Evolutionary conservation across 2,888 invertebrate species (phyloP).

Genomic region (Coelopa pilipes): DNA sequence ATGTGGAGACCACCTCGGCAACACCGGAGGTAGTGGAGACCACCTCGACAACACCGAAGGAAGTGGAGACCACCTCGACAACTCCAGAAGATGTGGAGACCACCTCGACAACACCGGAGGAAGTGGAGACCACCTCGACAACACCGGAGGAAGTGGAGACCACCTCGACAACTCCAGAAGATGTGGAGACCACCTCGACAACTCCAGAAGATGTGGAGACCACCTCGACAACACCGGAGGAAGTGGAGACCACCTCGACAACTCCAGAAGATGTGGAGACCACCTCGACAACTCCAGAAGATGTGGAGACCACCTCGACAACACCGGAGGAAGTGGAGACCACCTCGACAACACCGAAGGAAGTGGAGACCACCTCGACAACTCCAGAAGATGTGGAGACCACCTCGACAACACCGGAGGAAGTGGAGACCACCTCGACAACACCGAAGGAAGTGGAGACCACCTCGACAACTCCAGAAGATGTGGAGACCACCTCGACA

Average conservation of each 20-base stretch:
- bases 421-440: neutral
- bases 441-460: neutral
- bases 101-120: neutral
- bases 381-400: neutral
- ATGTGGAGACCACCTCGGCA: neutral
- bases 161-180: constrained; percentile 2
- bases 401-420: neutral
- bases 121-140: neutral
- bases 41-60: neutral
- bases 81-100: neutral
- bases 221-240: neutral
- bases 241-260: neutral
- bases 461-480: neutral
- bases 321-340: neutral
- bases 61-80: neutral
- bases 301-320: neutral
- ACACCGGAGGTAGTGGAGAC: neutral
- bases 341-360: neutral
- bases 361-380: neutral
- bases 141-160: neutral
- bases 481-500: constrained; percentile 2
- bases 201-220: neutral
- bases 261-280: neutral
- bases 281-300: constrained; percentile 2
- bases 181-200: neutral